Base-by-base conservation (phyloP, 2,113 vertebrate species). In the Orthochromis indermauri region DNA sequence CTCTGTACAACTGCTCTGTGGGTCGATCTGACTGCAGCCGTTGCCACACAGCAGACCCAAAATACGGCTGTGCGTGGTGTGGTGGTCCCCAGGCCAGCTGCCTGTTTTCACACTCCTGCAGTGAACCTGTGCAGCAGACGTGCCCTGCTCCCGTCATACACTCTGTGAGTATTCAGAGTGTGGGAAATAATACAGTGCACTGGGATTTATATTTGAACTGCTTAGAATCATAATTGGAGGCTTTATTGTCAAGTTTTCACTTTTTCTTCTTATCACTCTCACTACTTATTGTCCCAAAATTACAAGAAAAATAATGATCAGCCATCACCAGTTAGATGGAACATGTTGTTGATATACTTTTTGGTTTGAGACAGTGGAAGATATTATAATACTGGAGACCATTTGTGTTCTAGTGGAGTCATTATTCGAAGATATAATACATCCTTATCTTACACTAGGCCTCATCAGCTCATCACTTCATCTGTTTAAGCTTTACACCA, bases 21-120 rank as follows among this genome's bases (percentile, higher is more conserved):
- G 98, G 97, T 47, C 98, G 97, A 1, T 96, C 94, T 1, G 99
- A 99, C 94, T 99, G 98, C 86, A 99, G 99, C 95, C 98, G 96
- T 91, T 99, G 99, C 94, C 98, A 98, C 63, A 98, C 98, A 0
- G 98, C 98, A 5, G 94, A 96, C 80, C 95, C 94, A 2, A 97
- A 97, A 86, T 99, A 98, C 3, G 95, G 95, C 79, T 99, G 99
- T 13, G 98, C 98, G 93, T 99, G 99, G 99, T 99, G 99, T 21
- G 96, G 97, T 3, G 96, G 96, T 3, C 89, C 93, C 11, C 96
- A 59, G 17, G 95, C 97, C 79, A 97, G 94, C 63, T 99, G 99
- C 61, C 90, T 97, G 87, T 98, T 97, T 94, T 96, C 88, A 26
- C 96, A 96, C 42, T 97, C 97, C 71, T 99, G 99, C 91, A 94